Evolutionary conservation across 2,888 invertebrate species (phyloP), one percentile per base, ranked within the genome.

Genomic region (Pemphredon lugubris): DNA sequence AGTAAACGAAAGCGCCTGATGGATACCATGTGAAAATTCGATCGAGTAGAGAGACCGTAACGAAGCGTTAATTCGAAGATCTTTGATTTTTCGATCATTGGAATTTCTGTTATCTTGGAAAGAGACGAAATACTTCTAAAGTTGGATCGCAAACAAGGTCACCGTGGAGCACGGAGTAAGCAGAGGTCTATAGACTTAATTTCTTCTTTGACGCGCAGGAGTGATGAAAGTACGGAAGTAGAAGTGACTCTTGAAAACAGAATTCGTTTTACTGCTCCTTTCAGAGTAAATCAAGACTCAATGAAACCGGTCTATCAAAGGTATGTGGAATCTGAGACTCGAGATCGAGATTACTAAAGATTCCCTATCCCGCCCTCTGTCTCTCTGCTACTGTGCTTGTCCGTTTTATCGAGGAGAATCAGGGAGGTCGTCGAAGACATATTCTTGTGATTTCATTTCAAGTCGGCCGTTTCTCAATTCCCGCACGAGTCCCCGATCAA

Each of bases 321-420:
- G 45, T 16, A 18, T 14, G 9, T 57, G 20, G 30, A 45, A 45
- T 45, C 21, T 13, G 11, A 2, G 18, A 6, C 42, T 39, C 55
- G 42, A 30, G 55, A 42, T 55, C 18, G 16, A 34, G 34, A 57
- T 57, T 44, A 21, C 21, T 57, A 26, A 57, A 18, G 57, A 18
- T 39, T 16, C 16, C 7, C 7, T 26, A 3, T 26, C 26, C 7
- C 26, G 3, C 26, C 7, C 26, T 26, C 26, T 26, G 4, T 26
- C 26, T 26, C 26, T 26, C 26, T 3, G 26, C 4, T 26, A 5
- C 26, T 3, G 26, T 26, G 5, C 34, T n/a, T 11, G 34, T 34
- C 34, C 5, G 6, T n/a, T n/a, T 11, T 6, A 13, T 13, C 6
- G 13, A 11, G 2, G 14, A 5, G 14, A 40, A 40, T 16, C 16